Conservation (phyloP, 1,140 invertebrate genomes). For the Lerema accius region DNA sequence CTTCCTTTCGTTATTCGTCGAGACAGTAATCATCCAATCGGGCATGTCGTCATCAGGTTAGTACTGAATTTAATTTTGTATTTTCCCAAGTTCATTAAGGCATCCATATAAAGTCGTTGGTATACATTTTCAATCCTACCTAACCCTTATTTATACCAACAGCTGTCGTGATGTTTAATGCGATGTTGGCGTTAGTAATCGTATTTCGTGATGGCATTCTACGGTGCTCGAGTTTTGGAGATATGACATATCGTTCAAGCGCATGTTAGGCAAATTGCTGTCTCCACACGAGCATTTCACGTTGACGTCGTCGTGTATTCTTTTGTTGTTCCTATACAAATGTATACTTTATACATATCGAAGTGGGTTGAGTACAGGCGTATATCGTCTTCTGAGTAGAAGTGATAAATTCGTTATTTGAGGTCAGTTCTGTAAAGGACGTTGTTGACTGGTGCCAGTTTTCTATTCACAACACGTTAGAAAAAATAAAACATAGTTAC, state of each 20-base stretch:
- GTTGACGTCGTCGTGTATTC: slow-evolving; percentile 21
- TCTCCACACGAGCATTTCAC: slow-evolving; percentile 28
- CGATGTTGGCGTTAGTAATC: background rate
- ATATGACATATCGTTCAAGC: slow-evolving; percentile 23
- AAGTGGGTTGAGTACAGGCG: background rate
- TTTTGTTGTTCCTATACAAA: background rate
- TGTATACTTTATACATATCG: background rate
- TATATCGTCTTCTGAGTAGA: no score
- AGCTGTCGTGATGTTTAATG: slow-evolving; percentile 9
- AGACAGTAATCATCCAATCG: slow-evolving; percentile 85
- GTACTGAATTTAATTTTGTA: slow-evolving; percentile 40
- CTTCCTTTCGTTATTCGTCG: slow-evolving; percentile 93
- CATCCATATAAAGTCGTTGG: background rate
- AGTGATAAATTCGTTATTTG: background rate
- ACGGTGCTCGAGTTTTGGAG: slow-evolving; percentile 29
- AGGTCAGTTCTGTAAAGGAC: background rate
- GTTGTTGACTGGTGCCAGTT: slow-evolving; percentile 10
- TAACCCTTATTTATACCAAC: background rate
- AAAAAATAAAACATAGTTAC: slow-evolving; percentile 4
- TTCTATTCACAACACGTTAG: background rate
- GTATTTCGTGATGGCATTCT: slow-evolving; percentile 14
- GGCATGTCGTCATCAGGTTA: slow-evolving; percentile 93
- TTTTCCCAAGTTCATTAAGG: background rate
- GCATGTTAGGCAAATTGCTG: slow-evolving; percentile 37
- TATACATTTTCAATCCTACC: background rate